Base-by-base conservation (phyloP, 2,888 invertebrate species). In the Lasioglossum villosulum region DNA sequence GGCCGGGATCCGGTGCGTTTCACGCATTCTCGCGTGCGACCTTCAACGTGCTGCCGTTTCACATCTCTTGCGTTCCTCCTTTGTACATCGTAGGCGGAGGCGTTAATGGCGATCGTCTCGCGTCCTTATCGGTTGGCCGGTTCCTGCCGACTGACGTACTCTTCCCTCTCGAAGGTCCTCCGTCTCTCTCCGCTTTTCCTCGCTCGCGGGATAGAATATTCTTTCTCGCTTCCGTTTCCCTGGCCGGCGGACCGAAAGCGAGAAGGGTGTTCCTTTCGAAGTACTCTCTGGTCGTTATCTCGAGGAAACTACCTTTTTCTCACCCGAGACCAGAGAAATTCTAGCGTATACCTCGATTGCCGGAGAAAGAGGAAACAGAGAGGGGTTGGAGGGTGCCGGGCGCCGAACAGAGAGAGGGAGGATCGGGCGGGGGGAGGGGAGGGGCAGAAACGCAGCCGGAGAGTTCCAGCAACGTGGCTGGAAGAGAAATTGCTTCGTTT, bases 401-500 rank as follows among this genome's bases (percentile, higher is more conserved):
- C 34, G 56, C 30, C 42, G 73, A 77, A 72, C 72, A 68, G 79
- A 75, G 42, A 63, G 78, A 68, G 63, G n/a, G 68, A 27, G 48
- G 82, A 37, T 34, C 45, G 30, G 14, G n/a, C 16, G 81, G 80
- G 48, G 39, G 45, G 71, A 34, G 68, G 81, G 75, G 45, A 27
- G 52, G 71, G 68, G 66, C 37, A 80, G 83, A 37, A 80, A 75
- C 75, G 79, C 81, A 81, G 85, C 59, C 80, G 63, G 82, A 78
- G 68, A 80, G 91, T 87, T 88, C 88, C 88, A 87, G 88, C 91
- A 91, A 92, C 92, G 92, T 92, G 92, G 92, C 88, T 90, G 83
- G 92, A 93, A 93, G 90, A 93, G 93, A 92, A 91, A 93, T 92
- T 92, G 92, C 93, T 92, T 92, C 93, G 92, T 93, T 92, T 93